These are phyloP conservation scores for Distichodus sexfasciatus DNA, from an alignment of 2,797 vertebrate genomes.

Conservation along the genomic window DNA sequence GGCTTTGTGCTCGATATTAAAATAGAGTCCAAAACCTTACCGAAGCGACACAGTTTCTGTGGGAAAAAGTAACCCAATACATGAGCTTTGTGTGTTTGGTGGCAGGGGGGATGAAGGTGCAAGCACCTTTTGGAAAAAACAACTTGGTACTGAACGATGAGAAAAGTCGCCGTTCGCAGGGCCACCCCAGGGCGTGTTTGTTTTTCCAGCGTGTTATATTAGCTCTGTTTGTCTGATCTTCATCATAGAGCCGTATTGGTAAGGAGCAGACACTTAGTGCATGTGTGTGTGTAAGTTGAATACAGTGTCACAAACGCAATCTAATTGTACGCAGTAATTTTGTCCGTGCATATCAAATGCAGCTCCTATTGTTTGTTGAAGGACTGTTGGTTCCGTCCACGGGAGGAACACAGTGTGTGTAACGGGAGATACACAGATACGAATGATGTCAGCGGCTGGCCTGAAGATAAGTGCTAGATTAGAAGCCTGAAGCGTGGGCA, in stretches of 20 bases:
- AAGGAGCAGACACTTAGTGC: not conserved
- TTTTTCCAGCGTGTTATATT: slow-evolving; percentile 9
- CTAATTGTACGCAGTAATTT: not conserved
- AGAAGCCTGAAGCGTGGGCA: not conserved
- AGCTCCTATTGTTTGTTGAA: not conserved
- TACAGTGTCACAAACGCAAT: not conserved
- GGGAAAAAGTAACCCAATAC: slow-evolving; percentile 51
- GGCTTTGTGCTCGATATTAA: slow-evolving; percentile 26
- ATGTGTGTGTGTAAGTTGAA: slow-evolving; percentile 5
- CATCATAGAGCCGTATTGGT: not conserved
- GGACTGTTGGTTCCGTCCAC: not conserved
- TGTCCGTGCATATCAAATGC: not conserved
- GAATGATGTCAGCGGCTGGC: not conserved
- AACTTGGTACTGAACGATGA: not conserved
- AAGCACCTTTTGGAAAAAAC: slow-evolving; percentile 31
- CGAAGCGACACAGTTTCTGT: slow-evolving; percentile 31
- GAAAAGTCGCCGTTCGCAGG: slow-evolving; percentile 7
- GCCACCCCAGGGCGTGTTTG: slow-evolving; percentile 2
- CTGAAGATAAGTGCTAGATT: slow-evolving; percentile 3
- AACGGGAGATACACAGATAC: not conserved
- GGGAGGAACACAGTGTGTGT: not conserved
- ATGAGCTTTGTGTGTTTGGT: slow-evolving; percentile 23
- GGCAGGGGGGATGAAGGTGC: slow-evolving; percentile 14
- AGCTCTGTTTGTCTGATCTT: slow-evolving; percentile 5
- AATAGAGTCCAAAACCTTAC: slow-evolving; percentile 7